phyloP scores from a whole-genome alignment of 2,113 vertebrate genomes.

The Chlorodrepanis virens region DNA sequence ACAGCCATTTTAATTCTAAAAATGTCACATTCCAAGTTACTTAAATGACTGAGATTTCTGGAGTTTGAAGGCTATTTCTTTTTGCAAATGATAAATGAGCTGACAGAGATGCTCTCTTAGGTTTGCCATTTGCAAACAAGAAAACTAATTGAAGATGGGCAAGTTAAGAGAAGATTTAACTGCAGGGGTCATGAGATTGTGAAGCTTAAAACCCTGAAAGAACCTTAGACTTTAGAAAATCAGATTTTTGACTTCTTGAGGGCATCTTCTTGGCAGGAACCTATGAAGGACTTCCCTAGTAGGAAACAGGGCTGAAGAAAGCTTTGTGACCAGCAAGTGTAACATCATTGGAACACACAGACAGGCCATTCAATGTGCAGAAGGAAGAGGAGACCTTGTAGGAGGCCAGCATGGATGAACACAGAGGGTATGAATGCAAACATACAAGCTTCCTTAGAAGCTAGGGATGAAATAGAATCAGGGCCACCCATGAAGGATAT shows the following conservation, averaged over 20 bases:
- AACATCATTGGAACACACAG: background rate
- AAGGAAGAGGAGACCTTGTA: background rate
- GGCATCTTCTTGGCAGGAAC: background rate
- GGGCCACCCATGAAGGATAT: background rate
- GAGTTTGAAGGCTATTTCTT: background rate
- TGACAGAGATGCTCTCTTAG: background rate
- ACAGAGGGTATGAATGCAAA: background rate
- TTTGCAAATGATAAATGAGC: background rate
- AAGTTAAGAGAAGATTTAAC: background rate
- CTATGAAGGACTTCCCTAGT: background rate
- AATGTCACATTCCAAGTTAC: background rate
- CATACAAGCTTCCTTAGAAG: background rate
- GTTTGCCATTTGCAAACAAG: background rate
- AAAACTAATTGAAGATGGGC: background rate
- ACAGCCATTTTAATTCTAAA: background rate
- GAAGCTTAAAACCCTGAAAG: background rate
- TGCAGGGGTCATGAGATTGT: background rate
- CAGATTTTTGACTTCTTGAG: background rate
- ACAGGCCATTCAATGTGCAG: background rate
- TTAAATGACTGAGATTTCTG: background rate
- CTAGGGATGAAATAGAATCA: background rate
- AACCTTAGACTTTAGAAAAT: background rate
- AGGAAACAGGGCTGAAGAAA: background rate
- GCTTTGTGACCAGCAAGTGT: background rate
- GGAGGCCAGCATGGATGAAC: background rate